Conservation (phyloP, 2,888 invertebrate species). For the Cecidostiba fungosa region DNA sequence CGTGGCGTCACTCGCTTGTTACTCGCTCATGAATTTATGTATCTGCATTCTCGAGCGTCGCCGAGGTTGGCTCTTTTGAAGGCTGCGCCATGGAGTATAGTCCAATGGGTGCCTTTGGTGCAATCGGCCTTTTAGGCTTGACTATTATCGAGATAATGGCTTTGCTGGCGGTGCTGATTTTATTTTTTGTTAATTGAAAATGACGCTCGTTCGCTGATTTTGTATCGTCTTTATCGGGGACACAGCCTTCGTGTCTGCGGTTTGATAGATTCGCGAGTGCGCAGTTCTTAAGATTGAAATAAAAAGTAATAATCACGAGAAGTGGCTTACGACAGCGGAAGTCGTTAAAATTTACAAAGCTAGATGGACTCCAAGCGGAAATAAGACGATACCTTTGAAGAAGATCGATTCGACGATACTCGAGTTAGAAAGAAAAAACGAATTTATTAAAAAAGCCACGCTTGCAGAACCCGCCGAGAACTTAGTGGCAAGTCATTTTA, state of each 20-base stretch:
- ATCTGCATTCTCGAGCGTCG: slow-evolving; percentile 78
- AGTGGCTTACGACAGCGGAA: not conserved
- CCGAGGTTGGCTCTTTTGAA: slow-evolving; percentile 52
- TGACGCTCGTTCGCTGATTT: not conserved
- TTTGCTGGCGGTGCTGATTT: not conserved
- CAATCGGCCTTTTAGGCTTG: slow-evolving; percentile 22
- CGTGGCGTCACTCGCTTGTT: slow-evolving; percentile 80
- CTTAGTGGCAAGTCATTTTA: not conserved
- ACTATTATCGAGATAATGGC: slow-evolving; percentile 2
- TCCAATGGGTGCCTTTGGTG: not conserved
- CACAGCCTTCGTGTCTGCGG: not conserved
- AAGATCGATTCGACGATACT: not conserved
- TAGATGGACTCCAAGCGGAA: not conserved
- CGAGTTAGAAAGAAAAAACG: not conserved
- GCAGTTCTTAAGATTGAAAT: not conserved
- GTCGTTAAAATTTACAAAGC: not conserved
- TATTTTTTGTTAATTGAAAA: not conserved
- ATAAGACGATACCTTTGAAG: not conserved
- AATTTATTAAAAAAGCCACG: not conserved
- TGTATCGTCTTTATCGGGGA: not conserved
- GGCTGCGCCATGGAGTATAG: not conserved
- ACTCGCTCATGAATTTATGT: slow-evolving; percentile 80
- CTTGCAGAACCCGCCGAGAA: not conserved
- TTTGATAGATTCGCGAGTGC: not conserved
- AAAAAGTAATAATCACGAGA: not conserved